phyloP scores from a whole-genome alignment of 1,140 invertebrate genomes.

The Trachymyrmex cornetzi region DNA sequence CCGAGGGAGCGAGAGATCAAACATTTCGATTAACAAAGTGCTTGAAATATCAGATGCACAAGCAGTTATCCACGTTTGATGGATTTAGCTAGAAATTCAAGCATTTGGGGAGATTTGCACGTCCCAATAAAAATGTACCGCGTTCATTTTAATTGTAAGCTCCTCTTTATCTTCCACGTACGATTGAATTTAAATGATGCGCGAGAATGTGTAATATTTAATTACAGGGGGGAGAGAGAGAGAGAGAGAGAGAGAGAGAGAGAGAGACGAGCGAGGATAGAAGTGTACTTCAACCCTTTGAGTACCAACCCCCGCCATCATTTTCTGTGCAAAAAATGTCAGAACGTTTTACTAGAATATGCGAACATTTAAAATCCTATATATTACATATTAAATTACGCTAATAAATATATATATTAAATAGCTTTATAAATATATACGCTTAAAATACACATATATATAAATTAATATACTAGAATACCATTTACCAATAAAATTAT shows the following conservation, averaged over 20 bases:
- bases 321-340: constrained; percentile 22
- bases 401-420: not conserved
- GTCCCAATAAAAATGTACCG: constrained; percentile 42
- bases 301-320: not conserved
- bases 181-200: constrained; percentile 49
- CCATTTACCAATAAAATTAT: not conserved
- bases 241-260: not conserved
- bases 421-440: not conserved
- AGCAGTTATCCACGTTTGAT: constrained; percentile 57
- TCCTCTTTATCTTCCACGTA: constrained; percentile 20
- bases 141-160: constrained; percentile 45
- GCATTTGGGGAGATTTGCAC: constrained; percentile 40
- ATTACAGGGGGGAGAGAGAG: constrained; percentile 2
- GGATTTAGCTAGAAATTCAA: constrained; percentile 56
- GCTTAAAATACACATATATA: not conserved
- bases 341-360: constrained; percentile 6
- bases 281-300: constrained; percentile 24
- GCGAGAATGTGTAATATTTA: constrained; percentile 43
- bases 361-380: constrained; percentile 3
- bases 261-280: not conserved
- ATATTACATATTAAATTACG: constrained; percentile 1
- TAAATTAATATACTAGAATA: not conserved
- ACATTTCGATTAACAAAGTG: constrained; percentile 64
- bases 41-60: constrained; percentile 59
- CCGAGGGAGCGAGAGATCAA: constrained; percentile 53